A percentile compares a stretch with the other conserved stretches of the same genome.
Conservation (phyloP, 2,888 invertebrate species). For the Anticlea derivata region DNA sequence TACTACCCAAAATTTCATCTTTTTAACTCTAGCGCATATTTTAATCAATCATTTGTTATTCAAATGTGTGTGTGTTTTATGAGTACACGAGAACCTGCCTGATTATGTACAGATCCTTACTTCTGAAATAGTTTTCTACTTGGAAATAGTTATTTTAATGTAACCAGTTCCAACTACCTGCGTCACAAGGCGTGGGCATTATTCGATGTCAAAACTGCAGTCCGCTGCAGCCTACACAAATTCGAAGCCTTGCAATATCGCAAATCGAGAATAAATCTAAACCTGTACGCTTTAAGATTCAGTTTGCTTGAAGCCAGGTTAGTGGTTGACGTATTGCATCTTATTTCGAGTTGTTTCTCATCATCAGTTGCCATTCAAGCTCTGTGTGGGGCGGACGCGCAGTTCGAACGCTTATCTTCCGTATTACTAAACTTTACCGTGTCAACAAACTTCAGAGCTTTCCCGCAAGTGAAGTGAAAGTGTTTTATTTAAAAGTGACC, state of each 20-base stretch:
- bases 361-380: slow-evolving; percentile 61
- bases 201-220: slow-evolving; percentile 37
- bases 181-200: slow-evolving; percentile 42
- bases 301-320: slow-evolving; percentile 44
- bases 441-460: slow-evolving; percentile 55
- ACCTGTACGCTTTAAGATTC: slow-evolving; percentile 41
- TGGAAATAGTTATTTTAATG: slow-evolving; percentile 2
- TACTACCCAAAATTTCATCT: not conserved
- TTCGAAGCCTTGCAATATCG: slow-evolving; percentile 16
- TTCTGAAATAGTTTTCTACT: slow-evolving; percentile 1
- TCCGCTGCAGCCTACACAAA: slow-evolving; percentile 31
- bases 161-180: slow-evolving; percentile 8
- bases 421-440: slow-evolving; percentile 47
- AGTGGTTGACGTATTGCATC: slow-evolving; percentile 52
- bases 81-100: not conserved
- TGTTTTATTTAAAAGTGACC: slow-evolving; percentile 42
- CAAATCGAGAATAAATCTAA: slow-evolving; percentile 27
- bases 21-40: not conserved
- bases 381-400: slow-evolving; percentile 49
- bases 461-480: slow-evolving; percentile 44
- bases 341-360: slow-evolving; percentile 47
- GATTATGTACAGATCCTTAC: not conserved
- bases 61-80: slow-evolving; percentile 11
- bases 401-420: slow-evolving; percentile 7
- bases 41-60: slow-evolving; percentile 9